Evolutionary conservation across 2,113 vertebrate species (phyloP).

Genomic region (Upupa epops): DNA sequence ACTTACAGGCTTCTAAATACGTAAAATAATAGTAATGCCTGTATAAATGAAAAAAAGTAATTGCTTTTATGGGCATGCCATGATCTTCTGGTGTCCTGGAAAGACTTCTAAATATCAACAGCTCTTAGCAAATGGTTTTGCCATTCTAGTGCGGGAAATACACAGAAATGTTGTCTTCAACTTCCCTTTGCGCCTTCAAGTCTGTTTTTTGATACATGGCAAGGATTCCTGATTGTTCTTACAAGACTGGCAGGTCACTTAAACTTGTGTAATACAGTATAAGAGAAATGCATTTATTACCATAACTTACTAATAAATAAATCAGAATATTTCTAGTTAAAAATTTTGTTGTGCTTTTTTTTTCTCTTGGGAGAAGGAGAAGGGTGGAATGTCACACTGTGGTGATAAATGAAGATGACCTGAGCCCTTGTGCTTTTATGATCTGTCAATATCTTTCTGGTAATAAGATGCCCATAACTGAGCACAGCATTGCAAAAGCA

Average conservation of each 20-base stretch:
- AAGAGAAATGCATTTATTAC: constrained; percentile 31
- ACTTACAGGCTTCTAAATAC: neutral
- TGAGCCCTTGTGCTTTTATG: constrained; percentile 41
- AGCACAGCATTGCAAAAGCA: constrained; percentile 38
- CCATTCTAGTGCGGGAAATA: neutral
- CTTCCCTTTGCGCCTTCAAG: neutral
- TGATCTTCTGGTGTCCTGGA: neutral
- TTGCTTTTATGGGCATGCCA: neutral
- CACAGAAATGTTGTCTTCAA: neutral
- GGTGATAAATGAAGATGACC: constrained; percentile 64
- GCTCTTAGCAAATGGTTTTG: neutral
- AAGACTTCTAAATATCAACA: neutral
- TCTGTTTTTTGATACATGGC: rapidly evolving
- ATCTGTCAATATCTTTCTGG: constrained; percentile 57
- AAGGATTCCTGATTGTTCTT: neutral
- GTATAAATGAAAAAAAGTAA: neutral
- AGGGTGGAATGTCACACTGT: constrained; percentile 40
- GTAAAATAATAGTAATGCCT: neutral
- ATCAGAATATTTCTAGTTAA: constrained; percentile 22
- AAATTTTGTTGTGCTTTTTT: constrained; percentile 1
- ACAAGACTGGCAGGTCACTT: constrained; percentile 6
- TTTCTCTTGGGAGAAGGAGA: constrained; percentile 11
- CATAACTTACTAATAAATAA: constrained; percentile 44
- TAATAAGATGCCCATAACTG: constrained; percentile 53
- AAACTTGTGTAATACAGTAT: neutral